phyloP scores from a whole-genome alignment of 1,140 invertebrate genomes.

The Campoletis sonorensis region DNA sequence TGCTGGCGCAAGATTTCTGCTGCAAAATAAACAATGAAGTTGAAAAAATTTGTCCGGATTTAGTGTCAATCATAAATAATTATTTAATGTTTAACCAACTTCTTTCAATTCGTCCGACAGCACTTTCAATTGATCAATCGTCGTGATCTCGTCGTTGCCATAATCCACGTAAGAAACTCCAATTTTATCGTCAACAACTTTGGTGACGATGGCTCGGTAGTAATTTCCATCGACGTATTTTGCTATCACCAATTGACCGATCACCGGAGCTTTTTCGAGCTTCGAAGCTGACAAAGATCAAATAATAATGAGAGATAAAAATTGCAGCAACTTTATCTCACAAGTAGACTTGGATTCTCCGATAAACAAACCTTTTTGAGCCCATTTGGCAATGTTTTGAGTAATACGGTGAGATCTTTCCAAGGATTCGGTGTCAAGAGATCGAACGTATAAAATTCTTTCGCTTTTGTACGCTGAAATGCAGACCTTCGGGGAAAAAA shows the following conservation, averaged over 20 bases:
- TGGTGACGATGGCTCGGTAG: constrained; percentile 67
- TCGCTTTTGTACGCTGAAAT: constrained; percentile 58
- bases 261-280: constrained; percentile 56
- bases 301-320: neutral
- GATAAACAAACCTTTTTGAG: constrained; percentile 56
- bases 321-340: constrained; percentile 3
- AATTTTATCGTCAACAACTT: constrained; percentile 56
- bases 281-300: constrained; percentile 52
- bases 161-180: constrained; percentile 67
- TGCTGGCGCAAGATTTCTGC: constrained; percentile 50
- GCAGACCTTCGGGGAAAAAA: constrained; percentile 54
- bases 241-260: constrained; percentile 67
- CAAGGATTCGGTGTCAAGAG: constrained; percentile 52
- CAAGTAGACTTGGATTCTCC: constrained; percentile 19
- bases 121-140: constrained; percentile 56
- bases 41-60: neutral
- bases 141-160: constrained; percentile 62
- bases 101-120: constrained; percentile 62
- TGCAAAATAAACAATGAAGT: constrained; percentile 45
- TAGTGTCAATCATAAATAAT: constrained; percentile 20
- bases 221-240: constrained; percentile 66
- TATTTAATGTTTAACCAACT: constrained; percentile 49
- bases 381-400: constrained; percentile 63
- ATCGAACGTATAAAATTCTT: constrained; percentile 57
- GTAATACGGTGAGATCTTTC: constrained; percentile 60